phyloP scores from a whole-genome alignment of 2,797 vertebrate species.

The Lacerta viridis region DNA sequence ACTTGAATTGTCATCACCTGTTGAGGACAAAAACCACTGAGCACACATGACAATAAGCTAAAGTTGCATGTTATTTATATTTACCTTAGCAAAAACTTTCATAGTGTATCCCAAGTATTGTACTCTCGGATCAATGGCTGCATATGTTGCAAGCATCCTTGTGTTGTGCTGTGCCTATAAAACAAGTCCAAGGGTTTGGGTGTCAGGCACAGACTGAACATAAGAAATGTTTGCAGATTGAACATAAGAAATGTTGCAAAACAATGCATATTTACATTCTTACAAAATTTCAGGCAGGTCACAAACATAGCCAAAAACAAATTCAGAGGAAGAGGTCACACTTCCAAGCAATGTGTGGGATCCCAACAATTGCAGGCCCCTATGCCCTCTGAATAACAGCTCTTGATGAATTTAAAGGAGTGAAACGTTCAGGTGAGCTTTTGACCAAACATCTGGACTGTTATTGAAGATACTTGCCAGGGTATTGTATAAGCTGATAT shows the following conservation, averaged over 20 bases:
- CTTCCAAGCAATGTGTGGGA: not conserved
- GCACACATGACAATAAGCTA: constrained; percentile 14
- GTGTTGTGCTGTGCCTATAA: constrained; percentile 97
- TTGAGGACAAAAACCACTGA: not conserved
- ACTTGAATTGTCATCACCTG: not conserved
- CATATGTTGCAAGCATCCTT: constrained; percentile 96
- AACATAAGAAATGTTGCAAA: not conserved
- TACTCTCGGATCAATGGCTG: constrained; percentile 94
- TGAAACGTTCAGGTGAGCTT: constrained; percentile 29
- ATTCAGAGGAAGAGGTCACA: not conserved
- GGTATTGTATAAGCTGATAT: constrained; percentile 98
- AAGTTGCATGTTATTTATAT: not conserved
- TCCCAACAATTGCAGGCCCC: not conserved
- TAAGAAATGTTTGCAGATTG: not conserved
- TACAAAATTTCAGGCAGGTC: not conserved
- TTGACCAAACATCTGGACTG: constrained; percentile 6
- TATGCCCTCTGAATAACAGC: not conserved
- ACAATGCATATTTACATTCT: not conserved
- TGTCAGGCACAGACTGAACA: constrained; percentile 13
- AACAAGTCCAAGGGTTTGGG: constrained; percentile 43
- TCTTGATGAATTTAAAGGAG: constrained; percentile 7
- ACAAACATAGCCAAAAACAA: constrained; percentile 3
- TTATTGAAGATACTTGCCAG: constrained; percentile 84
- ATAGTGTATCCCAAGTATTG: constrained; percentile 97
- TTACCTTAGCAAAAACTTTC: constrained; percentile 99